phyloP scores from a whole-genome alignment of 2,797 vertebrate species.

The Gymnocypris eckloni region DNA sequence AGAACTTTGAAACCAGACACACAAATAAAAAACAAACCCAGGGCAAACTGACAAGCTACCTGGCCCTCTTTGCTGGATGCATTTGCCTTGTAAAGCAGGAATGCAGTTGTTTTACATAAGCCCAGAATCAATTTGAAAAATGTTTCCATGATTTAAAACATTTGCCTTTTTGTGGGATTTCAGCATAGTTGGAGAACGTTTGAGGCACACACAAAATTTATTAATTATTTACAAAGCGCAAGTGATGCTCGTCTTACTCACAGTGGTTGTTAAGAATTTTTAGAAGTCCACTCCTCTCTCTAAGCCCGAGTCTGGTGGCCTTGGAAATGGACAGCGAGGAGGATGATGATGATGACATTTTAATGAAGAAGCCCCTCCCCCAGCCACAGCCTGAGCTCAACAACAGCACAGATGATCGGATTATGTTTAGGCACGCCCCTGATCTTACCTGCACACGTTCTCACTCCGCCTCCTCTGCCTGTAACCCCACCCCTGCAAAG shows the following conservation, averaged over 20 bases:
- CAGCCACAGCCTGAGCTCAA: conserved; percentile 65
- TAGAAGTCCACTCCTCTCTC: conserved; percentile 48
- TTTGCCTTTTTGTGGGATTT: not conserved
- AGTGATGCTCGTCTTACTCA: conserved; percentile 43
- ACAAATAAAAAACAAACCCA: conserved; percentile 14
- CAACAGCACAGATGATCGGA: conserved; percentile 73
- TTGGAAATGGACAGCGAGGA: conserved; percentile 86
- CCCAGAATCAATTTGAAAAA: conserved; percentile 6
- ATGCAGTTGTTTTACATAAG: not conserved
- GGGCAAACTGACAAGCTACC: not conserved
- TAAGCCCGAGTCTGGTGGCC: conserved; percentile 88
- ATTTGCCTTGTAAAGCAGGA: conserved; percentile 16
- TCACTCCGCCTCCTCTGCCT: conserved; percentile 79
- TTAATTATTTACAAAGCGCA: conserved; percentile 3
- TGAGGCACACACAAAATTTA: not conserved
- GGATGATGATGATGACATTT: conserved; percentile 77
- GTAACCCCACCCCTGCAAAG: conserved; percentile 73
- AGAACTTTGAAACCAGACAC: not conserved
- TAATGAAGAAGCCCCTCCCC: conserved; percentile 63
- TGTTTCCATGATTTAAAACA: not conserved
- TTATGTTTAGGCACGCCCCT: conserved; percentile 63
- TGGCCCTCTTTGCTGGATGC: not conserved
- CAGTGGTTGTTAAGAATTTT: conserved; percentile 6
- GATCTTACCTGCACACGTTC: conserved; percentile 76
- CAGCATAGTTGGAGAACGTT: not conserved